A percentile compares a stretch with the other conserved stretches of the same genome.
These are phyloP conservation scores for Aramus guarauna DNA, from an alignment of 2,113 vertebrate genomes.

Conservation along the genomic window DNA sequence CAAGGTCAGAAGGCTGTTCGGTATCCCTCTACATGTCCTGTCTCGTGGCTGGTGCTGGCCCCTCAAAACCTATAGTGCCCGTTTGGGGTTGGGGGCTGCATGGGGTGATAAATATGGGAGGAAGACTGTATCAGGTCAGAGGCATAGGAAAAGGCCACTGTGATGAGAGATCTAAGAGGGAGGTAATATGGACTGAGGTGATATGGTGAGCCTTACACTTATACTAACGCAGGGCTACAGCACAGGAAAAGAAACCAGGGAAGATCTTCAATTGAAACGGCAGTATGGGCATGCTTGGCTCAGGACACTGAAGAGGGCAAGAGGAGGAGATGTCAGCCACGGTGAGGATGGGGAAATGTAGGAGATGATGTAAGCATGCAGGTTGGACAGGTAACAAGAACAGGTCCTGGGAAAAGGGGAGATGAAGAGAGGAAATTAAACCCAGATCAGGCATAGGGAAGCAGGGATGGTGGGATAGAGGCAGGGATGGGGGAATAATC, in stretches of 20 bases:
- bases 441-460: background rate
- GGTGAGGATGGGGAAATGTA: background rate
- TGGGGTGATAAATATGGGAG: fast-evolving
- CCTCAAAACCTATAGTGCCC: background rate
- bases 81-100: background rate
- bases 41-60: background rate
- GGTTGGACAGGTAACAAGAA: background rate
- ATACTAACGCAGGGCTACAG: background rate
- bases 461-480: background rate
- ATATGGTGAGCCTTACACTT: background rate
- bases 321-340: background rate
- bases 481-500: background rate
- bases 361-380: background rate
- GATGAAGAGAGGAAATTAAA: background rate
- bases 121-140: background rate
- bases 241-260: fast-evolving
- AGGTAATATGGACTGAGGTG: background rate
- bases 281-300: background rate
- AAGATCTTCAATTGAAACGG: background rate
- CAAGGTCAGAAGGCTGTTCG: fast-evolving
- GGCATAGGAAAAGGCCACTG: background rate
- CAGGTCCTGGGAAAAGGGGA: background rate
- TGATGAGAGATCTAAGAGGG: background rate
- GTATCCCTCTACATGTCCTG: no score
- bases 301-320: background rate